Evolutionary conservation across 2,797 vertebrate species (phyloP), one percentile per base, ranked within the genome.

Genomic region (Linurgus olivaceus): DNA sequence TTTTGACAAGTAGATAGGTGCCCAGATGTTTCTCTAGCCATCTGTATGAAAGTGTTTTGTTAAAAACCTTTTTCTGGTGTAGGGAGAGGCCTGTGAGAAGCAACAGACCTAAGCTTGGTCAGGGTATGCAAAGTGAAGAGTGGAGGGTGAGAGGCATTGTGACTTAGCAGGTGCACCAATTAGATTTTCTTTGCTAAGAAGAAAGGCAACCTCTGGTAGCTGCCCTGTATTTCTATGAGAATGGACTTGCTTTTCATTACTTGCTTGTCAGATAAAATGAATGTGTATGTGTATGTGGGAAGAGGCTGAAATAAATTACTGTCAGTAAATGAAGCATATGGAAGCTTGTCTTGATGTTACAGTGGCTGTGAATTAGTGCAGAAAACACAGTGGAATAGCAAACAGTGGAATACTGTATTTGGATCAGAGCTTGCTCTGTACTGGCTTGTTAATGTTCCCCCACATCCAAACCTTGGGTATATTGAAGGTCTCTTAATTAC

Each of bases 301-400:
- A 81, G 42, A 86, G 85, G 73, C 87, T 93, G 91, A 96, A 97
- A 95, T 97, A 97, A 97, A 97, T 98, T 98, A 97, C 96, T 86
- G 82, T 94, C 88, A 96, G 95, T 93, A 97, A 98, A 96, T 97
- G 96, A 98, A 97, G 96, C 97, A 97, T 97, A 93, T 48, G 86
- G 80, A 89, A 93, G 66, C 93, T 95, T 95, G 91, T 96, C 96
- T 68, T 86, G 93, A 96, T 87, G 86, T 78, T 97, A 92, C 96
- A 97, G 96, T 97, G 90, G 90, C 94, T 96, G 90, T 97, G 96
- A 97, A 97, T 96, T 97, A 97, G 94, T 95, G 94, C 94, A 97
- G 96, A 97, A 98, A 91, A 96, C 96, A 86, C 74, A 83, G 62
- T 76, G 61, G 82, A 67, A 94, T 97, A 92, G 91, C 92, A 88